Conservation (phyloP, 1,140 invertebrate species). For the Zaprionus lachaisei region DNA sequence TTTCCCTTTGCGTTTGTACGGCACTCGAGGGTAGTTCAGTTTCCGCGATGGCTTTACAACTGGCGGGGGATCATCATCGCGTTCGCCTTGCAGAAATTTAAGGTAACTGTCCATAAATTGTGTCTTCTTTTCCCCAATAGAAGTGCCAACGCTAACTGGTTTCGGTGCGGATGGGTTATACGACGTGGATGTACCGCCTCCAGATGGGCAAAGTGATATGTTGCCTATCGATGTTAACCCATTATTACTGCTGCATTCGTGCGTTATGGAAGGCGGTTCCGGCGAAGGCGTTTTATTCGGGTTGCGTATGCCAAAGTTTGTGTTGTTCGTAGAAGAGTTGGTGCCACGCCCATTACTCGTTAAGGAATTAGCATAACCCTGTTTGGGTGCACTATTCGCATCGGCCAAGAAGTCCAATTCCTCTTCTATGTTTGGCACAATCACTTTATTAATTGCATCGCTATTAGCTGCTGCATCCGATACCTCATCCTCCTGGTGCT, state of each 20-base stretch:
- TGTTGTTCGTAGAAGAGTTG: conserved; percentile 74
- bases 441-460: conserved; percentile 89
- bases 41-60: conserved; percentile 80
- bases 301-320: conserved; percentile 81
- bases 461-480: conserved; percentile 87
- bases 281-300: conserved; percentile 75
- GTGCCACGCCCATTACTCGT: conserved; percentile 71
- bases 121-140: conserved; percentile 87
- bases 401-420: conserved; percentile 91
- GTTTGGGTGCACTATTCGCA: conserved; percentile 85
- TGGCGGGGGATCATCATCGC: conserved; percentile 91
- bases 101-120: conserved; percentile 94
- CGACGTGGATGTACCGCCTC: conserved; percentile 19
- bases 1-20: conserved; percentile 67
- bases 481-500: conserved; percentile 88
- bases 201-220: conserved; percentile 15
- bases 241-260: conserved; percentile 69
- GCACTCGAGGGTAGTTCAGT: conserved; percentile 72
- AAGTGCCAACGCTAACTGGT: conserved; percentile 86
- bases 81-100: conserved; percentile 92
- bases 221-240: conserved; percentile 39
- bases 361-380: conserved; percentile 85
- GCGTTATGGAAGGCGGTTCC: conserved; percentile 55
- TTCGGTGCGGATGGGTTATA: conserved; percentile 76
- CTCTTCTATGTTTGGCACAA: conserved; percentile 94